Conservation (phyloP, 2,113 vertebrate species). For the Hippocampus zosterae region DNA sequence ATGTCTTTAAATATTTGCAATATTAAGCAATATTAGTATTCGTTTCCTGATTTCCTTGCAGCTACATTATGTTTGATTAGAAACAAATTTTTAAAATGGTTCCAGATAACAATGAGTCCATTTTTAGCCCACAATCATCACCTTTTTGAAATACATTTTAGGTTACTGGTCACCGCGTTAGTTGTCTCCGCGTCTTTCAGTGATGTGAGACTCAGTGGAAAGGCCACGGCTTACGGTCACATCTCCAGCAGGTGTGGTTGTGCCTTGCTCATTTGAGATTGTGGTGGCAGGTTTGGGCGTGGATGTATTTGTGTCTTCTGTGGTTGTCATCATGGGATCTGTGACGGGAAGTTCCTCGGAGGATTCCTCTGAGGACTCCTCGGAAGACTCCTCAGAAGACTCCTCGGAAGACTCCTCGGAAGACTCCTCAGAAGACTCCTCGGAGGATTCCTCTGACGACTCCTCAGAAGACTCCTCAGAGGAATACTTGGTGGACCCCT, state of each 20-base stretch:
- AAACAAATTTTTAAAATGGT: background rate
- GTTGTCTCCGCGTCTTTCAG: conserved; percentile 47
- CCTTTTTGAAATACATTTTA: background rate
- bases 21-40: background rate
- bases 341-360: conserved; percentile 12
- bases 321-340: background rate
- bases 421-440: background rate
- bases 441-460: background rate
- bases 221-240: conserved; percentile 4
- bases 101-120: background rate
- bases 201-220: conserved; percentile 11
- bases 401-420: background rate
- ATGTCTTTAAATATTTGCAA: background rate
- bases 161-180: background rate
- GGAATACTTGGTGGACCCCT: background rate
- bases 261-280: background rate
- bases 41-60: background rate
- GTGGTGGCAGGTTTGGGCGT: background rate
- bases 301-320: background rate
- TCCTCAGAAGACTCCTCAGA: conserved; percentile 9
- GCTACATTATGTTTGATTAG: background rate
- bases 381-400: conserved; percentile 18
- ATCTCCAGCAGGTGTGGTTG: background rate
- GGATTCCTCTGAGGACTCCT: conserved; percentile 12
- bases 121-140: background rate